Evolutionary conservation across 2,888 invertebrate genomes (phyloP).

Genomic region (Euclidia mi): DNA sequence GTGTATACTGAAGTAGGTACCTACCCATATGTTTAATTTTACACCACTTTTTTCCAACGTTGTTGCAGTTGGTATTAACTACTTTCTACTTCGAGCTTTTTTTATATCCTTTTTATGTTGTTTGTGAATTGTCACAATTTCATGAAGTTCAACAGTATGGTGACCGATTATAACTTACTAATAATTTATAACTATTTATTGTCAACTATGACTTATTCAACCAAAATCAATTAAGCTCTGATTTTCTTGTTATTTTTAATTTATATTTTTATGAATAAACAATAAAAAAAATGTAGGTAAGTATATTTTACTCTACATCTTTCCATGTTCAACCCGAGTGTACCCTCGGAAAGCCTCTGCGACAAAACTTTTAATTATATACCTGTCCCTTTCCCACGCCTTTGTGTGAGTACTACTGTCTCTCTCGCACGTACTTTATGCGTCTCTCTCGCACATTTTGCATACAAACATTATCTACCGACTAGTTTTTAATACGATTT

Average conservation of each 20-base stretch:
- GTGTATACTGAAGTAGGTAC: no score
- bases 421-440: slow-evolving; percentile 35
- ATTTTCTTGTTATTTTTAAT: background rate
- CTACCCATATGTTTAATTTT: no score
- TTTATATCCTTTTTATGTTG: no score
- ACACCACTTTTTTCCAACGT: no score
- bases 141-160: no score
- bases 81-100: no score
- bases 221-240: no score
- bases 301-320: slow-evolving; percentile 51
- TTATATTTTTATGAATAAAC: background rate
- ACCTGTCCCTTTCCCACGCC: slow-evolving; percentile 66
- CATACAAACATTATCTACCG: slow-evolving; percentile 44
- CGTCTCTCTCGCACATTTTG: slow-evolving; percentile 60
- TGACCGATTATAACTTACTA: no score
- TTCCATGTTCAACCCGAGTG: slow-evolving; percentile 65
- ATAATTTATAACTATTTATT: no score
- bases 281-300: background rate
- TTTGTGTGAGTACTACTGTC: slow-evolving; percentile 43
- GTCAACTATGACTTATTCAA: no score
- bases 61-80: no score
- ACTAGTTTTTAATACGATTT: slow-evolving; percentile 10
- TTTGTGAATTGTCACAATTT: no score
- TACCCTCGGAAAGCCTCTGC: slow-evolving; percentile 86
- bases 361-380: slow-evolving; percentile 90